A percentile compares a stretch with the other conserved stretches of the same genome.
These are phyloP conservation scores for Cettia cetti DNA, from an alignment of 2,113 vertebrate species.

Conservation along the genomic window DNA sequence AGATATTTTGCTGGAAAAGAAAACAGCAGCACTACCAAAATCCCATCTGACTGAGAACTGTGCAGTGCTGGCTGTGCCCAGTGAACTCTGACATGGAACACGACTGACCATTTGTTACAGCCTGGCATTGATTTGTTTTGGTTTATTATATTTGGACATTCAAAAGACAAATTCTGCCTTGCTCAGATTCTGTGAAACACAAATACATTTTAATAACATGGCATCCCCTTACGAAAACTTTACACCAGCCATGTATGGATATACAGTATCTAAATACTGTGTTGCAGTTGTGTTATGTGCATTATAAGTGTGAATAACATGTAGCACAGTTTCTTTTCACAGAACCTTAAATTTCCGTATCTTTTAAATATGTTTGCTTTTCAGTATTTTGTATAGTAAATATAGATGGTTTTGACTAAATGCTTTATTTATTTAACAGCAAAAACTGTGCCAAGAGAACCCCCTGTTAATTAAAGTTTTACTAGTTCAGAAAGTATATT, in stretches of 20 bases:
- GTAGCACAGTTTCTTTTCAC: constrained; percentile 65
- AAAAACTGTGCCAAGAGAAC: constrained; percentile 78
- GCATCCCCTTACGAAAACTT: constrained; percentile 27
- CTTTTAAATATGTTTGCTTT: constrained; percentile 50
- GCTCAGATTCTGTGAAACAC: constrained; percentile 8
- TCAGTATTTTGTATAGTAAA: constrained; percentile 76
- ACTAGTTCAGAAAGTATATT: constrained; percentile 30
- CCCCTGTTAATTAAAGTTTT: constrained; percentile 64
- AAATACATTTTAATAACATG: constrained; percentile 27
- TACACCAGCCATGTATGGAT: constrained; percentile 36
- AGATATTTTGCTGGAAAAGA: not conserved
- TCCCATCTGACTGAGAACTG: not conserved
- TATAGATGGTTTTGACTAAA: constrained; percentile 80
- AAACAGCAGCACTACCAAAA: not conserved
- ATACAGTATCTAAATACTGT: constrained; percentile 42
- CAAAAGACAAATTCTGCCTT: not conserved
- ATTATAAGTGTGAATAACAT: constrained; percentile 59
- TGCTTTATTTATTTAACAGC: constrained; percentile 85
- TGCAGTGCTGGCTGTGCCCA: not conserved
- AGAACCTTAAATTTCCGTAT: constrained; percentile 39
- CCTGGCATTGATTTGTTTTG: not conserved
- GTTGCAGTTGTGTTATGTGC: constrained; percentile 59
- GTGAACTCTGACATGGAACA: not conserved
- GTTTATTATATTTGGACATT: not conserved
- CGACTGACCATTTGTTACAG: not conserved